Base-by-base conservation (phyloP, 2,797 vertebrate species). In the Oryzias dopingdopingensis region DNA sequence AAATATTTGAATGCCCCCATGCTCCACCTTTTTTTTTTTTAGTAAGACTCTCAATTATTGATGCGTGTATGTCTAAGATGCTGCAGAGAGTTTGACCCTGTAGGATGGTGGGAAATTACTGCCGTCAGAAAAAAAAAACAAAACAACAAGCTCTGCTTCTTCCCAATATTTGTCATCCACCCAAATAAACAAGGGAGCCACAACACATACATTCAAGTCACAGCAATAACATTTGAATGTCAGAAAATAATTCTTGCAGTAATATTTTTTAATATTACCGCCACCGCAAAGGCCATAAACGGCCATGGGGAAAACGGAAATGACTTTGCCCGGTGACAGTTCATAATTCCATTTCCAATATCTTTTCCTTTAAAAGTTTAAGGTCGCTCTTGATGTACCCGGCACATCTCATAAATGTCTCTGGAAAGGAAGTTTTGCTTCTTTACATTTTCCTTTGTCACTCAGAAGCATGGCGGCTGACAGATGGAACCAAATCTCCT, bases 221-320 rank as follows among this genome's bases (percentile, higher is more conserved):
- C 68, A 82, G 83, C 78, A 88, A 89, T 90, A 91, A 89, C 84
- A 88, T 91, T 89, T 90, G 88, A 92, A 91, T 91, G 90, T 90
- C 88, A 91, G 82, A 86, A 88, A 90, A 89, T 86, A 82, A 88
- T 86, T 85, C 81, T 82, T 74, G 81, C 74, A 79, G 88, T 89
- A 86, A 89, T 88, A 86, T 89, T 86, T 90, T 88, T 84, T 88
- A 89, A 90, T 90, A 91, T 91, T 88, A 88, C 80, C 87, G 79
- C 69, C 45, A 55, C 65, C 59, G 84, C 67, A 90, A 91, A 92
- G 86, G 89, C 82, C 88, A 84, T 52, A 52, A 74, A 86, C 86
- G 84, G 76, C 88, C 88, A 78, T 5, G 64, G 85, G 88, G 84
- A 74, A 37, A 70, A 67, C 79, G 70, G 72, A 89, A 89, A 91